phyloP scores from a whole-genome alignment of 2,888 invertebrate genomes.

The Drosophila histrio region DNA sequence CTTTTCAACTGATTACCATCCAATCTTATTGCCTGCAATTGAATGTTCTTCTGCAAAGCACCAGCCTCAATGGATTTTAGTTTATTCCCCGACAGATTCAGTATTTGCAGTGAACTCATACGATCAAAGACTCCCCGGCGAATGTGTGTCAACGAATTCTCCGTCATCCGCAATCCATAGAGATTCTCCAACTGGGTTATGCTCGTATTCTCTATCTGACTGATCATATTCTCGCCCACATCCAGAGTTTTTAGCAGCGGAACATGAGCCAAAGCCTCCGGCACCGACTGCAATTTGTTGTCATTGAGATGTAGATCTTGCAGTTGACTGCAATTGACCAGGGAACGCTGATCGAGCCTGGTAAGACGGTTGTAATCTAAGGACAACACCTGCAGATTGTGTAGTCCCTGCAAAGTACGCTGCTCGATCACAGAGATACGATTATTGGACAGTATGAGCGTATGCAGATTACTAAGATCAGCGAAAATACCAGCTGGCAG shows the following conservation, averaged over 20 bases:
- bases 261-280: constrained; percentile 92
- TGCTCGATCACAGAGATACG: constrained; percentile 92
- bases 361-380: constrained; percentile 93
- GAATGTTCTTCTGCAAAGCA: constrained; percentile 90
- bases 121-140: constrained; percentile 91
- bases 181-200: constrained; percentile 93
- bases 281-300: constrained; percentile 92
- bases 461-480: constrained; percentile 95
- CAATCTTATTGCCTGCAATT: constrained; percentile 93
- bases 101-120: constrained; percentile 91
- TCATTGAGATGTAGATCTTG: constrained; percentile 96
- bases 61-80: constrained; percentile 91
- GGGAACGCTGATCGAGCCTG: constrained; percentile 92
- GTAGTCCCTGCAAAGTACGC: constrained; percentile 93
- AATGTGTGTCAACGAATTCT: constrained; percentile 93
- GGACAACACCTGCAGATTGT: constrained; percentile 92
- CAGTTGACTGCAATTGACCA: constrained; percentile 94
- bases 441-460: constrained; percentile 93
- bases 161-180: constrained; percentile 94
- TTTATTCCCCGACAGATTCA: constrained; percentile 94
- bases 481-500: constrained; percentile 94
- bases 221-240: constrained; percentile 95
- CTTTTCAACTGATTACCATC: constrained; percentile 94
- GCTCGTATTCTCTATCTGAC: constrained; percentile 91
- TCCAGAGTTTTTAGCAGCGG: constrained; percentile 93